A percentile compares a stretch with the other conserved stretches of the same genome.
Evolutionary conservation across 2,888 invertebrate genomes (phyloP).

Genomic region (Polyommatus iphigenia): DNA sequence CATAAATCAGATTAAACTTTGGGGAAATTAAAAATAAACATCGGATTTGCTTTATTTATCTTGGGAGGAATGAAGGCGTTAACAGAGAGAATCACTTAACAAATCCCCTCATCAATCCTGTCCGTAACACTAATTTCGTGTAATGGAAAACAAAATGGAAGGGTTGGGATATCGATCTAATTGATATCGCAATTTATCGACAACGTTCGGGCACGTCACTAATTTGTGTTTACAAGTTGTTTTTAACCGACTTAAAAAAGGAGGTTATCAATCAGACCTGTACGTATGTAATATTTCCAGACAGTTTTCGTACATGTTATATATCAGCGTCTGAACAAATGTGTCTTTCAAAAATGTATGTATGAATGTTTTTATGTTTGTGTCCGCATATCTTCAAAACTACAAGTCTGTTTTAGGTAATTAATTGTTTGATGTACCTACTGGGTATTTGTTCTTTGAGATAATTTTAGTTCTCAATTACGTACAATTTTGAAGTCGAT

Average conservation of each 20-base stretch:
- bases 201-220: not conserved
- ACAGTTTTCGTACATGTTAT: too few species aligned
- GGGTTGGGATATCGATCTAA: constrained; percentile 35
- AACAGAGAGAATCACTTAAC: constrained; percentile 45
- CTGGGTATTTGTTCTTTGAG: too few species aligned
- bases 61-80: constrained; percentile 42
- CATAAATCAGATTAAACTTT: constrained; percentile 13
- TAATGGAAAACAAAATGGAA: constrained; percentile 47
- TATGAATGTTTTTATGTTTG: too few species aligned
- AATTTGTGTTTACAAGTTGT: not conserved
- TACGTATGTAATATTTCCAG: too few species aligned
- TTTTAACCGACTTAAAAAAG: not conserved
- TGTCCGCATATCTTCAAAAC: too few species aligned
- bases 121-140: constrained; percentile 48
- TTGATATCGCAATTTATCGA: constrained; percentile 33
- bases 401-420: too few species aligned
- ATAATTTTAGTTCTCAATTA: too few species aligned
- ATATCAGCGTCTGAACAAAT: too few species aligned
- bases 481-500: too few species aligned
- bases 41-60: constrained; percentile 44
- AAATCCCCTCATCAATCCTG: constrained; percentile 47
- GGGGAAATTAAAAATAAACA: constrained; percentile 5
- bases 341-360: too few species aligned
- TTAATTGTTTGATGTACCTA: too few species aligned
- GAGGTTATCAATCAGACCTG: not conserved